Percentiles rank a stretch among this genome's conserved stretches.
Conservation (phyloP, 2,888 invertebrate species). For the Luperina nickerlii region DNA sequence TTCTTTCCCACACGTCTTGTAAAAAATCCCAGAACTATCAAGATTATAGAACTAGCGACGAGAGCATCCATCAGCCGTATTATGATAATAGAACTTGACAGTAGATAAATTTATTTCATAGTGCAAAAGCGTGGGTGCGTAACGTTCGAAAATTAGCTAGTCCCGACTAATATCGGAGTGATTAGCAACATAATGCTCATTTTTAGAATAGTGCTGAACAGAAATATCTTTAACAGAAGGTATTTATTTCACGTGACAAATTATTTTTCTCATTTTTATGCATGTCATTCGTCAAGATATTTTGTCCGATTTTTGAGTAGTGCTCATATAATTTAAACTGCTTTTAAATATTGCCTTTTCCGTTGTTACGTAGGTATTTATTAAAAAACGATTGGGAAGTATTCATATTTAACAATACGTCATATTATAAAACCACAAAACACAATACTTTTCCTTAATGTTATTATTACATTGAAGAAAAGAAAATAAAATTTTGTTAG, state of each 20-base stretch:
- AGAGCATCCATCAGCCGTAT: conserved; percentile 19
- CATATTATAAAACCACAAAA: conserved; percentile 15
- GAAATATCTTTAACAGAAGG: conserved; percentile 13
- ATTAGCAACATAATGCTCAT: conserved; percentile 32
- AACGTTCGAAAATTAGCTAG: conserved; percentile 36
- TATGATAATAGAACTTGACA: conserved; percentile 13
- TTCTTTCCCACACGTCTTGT: too few relatives aligned
- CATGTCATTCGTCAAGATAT: background rate
- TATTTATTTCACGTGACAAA: conserved; percentile 19
- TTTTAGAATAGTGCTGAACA: conserved; percentile 24
- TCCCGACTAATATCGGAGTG: conserved; percentile 17
- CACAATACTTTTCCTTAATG: too few relatives aligned
- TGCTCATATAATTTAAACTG: background rate
- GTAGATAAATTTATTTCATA: conserved; percentile 19
- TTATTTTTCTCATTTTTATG: conserved; percentile 2
- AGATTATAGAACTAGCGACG: conserved; percentile 22
- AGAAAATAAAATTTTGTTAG: too few relatives aligned
- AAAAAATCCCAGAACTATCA: background rate
- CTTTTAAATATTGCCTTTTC: background rate
- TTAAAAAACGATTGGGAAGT: background rate
- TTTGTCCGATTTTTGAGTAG: background rate
- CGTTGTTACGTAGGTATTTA: background rate
- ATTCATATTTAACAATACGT: conserved; percentile 8
- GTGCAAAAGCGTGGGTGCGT: conserved; percentile 22
- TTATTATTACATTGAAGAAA: background rate